Evolutionary conservation across 2,888 invertebrate genomes (phyloP), one percentile per base, ranked within the genome.

Genomic region (Hecatera dysodea): DNA sequence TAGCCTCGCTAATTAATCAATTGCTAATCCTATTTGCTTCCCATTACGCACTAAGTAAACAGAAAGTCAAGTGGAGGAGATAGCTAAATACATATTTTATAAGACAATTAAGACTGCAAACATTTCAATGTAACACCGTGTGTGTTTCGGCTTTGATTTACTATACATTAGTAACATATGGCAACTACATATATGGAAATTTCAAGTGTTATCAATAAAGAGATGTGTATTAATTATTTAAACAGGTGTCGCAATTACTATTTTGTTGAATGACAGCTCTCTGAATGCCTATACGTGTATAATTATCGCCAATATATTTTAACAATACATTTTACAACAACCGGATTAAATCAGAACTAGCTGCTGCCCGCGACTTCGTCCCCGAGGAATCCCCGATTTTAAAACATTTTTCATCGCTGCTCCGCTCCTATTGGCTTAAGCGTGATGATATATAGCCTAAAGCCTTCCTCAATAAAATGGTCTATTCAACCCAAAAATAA

Each of bases 51-150:
- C 66, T 77, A 73, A 81, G 72, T 72, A 78, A 75, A 84, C 71
- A 75, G 68, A 66, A 73, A 83, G 83, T 83, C 82, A 81, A 79
- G 53, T 68, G 59, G 60, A 78, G 70, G 81, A 84, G 72, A 82
- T 67, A 61, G 52, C 74, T 74, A 69, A 74, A 79, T 84, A 79
- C 77, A 84, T 84, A 84, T 84, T 83, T 84, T 81, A 84, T 79
- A 67, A 75, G 78, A 80, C 74, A 84, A 81, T 84, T 83, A 84
- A 69, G 70, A 60, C 33, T 53, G 64, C 59, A 72, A 70, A 67
- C 67, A 63, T 72, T 62, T 69, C 60, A 55, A 55, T 56, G 48
- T 66, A 24, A 52, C 15, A 27, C 36, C 42, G 53, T 63, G 50
- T 53, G 46, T 67, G 24, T 29, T 22, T 57, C 19, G 17, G 39